Conservation (phyloP, 2,888 invertebrate species). For the Agrotis clavis region DNA sequence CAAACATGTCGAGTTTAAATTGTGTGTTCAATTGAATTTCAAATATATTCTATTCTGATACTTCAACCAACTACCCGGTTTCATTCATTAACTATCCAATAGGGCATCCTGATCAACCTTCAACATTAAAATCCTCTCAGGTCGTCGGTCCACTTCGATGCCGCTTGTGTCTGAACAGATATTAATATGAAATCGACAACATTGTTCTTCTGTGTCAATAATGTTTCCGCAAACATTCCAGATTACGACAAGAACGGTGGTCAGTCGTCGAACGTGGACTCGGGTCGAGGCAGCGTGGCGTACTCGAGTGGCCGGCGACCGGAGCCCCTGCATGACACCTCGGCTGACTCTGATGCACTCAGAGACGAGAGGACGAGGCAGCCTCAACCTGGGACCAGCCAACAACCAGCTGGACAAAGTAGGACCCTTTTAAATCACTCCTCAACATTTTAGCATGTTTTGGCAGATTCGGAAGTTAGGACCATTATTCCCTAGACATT, state of each 20-base stretch:
- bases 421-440: slow-evolving; percentile 32
- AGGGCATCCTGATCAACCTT: no score
- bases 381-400: slow-evolving; percentile 84
- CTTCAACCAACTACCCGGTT: no score
- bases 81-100: no score
- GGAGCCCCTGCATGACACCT: slow-evolving; percentile 90
- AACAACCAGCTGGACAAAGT: slow-evolving; percentile 80
- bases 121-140: not conserved
- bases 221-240: slow-evolving; percentile 69
- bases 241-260: slow-evolving; percentile 95
- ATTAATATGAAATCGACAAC: no score
- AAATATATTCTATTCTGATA: no score
- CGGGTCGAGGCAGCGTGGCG: slow-evolving; percentile 95
- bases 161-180: not conserved
- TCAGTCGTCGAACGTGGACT: slow-evolving; percentile 95
- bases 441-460: not conserved
- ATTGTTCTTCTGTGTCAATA: not conserved
- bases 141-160: slow-evolving; percentile 44
- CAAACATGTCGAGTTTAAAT: no score
- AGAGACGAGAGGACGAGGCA: slow-evolving; percentile 67
- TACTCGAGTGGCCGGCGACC: slow-evolving; percentile 94
- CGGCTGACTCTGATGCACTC: slow-evolving; percentile 91
- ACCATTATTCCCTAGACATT: no score
- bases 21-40: no score
- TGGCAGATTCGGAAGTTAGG: not conserved